Conservation (phyloP, 1,140 invertebrate species). For the Subanguina moxae region DNA sequence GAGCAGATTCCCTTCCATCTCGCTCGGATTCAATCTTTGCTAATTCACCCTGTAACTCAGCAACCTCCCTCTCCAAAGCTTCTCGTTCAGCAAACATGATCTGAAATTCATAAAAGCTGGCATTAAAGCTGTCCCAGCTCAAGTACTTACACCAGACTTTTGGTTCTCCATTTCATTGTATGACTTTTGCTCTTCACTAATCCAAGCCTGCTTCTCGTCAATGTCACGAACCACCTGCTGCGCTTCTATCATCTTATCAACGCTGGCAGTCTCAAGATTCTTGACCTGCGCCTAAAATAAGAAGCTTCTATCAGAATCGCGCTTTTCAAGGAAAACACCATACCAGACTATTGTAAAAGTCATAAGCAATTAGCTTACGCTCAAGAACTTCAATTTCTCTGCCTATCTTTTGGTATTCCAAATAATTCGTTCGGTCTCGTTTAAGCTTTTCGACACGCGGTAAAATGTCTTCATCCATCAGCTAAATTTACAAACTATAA, state of each 20-base stretch:
- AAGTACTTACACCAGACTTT: constrained; percentile 8
- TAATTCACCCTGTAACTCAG: constrained; percentile 11
- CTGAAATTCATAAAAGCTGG: constrained; percentile 10
- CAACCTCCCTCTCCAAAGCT: constrained; percentile 16
- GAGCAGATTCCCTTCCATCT: constrained; percentile 24
- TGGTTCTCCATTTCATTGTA: constrained; percentile 16
- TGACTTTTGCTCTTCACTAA: constrained; percentile 4
- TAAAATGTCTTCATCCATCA: constrained; percentile 79
- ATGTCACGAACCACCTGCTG: constrained; percentile 13
- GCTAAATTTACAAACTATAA: constrained; percentile 62
- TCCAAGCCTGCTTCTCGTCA: background rate
- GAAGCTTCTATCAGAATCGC: background rate
- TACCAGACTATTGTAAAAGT: constrained; percentile 32
- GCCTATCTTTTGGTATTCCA: constrained; percentile 81
- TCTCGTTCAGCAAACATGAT: constrained; percentile 15
- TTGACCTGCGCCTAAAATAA: constrained; percentile 5
- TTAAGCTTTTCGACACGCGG: constrained; percentile 81
- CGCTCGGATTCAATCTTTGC: constrained; percentile 30
- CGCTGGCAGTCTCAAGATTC: background rate
- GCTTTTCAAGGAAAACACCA: background rate
- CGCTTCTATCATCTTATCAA: constrained; percentile 1
- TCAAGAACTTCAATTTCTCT: constrained; percentile 80
- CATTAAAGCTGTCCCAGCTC: background rate
- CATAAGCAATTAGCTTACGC: constrained; percentile 37
- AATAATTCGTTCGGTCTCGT: constrained; percentile 76